Conservation (phyloP, 2,113 vertebrate species). For the Bubo blakistoni region DNA sequence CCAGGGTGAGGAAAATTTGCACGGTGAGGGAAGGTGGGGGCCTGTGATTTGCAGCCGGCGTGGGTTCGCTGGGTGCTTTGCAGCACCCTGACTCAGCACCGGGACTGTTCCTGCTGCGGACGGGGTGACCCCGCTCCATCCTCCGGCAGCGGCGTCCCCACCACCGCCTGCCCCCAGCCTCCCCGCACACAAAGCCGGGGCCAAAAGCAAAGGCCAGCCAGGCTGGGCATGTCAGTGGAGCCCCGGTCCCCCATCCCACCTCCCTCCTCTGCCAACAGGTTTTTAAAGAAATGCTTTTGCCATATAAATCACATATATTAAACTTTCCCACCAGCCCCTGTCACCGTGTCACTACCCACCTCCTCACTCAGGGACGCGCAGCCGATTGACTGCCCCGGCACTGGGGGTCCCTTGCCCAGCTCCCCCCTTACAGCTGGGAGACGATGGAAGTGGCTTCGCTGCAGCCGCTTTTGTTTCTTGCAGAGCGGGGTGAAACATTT, state of each 20-base stretch:
- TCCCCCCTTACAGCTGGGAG: accelerated
- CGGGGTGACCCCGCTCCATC: not conserved
- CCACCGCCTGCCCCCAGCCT: not conserved
- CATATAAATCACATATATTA: not conserved
- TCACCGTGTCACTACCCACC: not conserved
- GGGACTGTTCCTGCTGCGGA: accelerated
- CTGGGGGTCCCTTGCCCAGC: not conserved
- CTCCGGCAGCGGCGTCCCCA: no score
- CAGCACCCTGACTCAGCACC: accelerated
- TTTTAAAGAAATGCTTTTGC: not conserved
- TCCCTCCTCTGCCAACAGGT: not conserved
- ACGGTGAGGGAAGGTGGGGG: not conserved
- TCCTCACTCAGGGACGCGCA: accelerated
- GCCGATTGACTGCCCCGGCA: accelerated
- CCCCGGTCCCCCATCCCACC: accelerated
- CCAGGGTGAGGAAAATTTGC: accelerated
- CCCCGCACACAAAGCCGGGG: not conserved
- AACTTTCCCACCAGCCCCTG: not conserved
- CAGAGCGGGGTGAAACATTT: not conserved
- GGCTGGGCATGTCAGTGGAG: not conserved
- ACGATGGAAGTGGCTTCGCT: accelerated
- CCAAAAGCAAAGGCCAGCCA: not conserved
- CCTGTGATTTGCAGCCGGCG: accelerated
- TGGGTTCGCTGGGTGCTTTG: not conserved
- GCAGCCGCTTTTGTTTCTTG: not conserved